Conservation (phyloP, 2,888 invertebrate species). For the Netelia virgata region DNA sequence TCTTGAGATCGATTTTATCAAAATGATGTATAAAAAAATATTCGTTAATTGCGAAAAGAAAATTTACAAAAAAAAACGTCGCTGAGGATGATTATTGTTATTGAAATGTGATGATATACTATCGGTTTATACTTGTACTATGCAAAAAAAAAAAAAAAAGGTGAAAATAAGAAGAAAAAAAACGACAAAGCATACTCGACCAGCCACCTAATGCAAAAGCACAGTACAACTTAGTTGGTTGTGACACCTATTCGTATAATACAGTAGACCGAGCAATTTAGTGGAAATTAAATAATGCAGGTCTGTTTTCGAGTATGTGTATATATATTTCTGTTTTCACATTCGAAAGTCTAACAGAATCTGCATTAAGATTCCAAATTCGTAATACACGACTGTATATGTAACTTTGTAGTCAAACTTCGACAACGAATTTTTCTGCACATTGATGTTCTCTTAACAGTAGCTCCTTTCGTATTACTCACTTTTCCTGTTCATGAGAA, state of each 20-base stretch:
- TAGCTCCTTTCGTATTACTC: neutral
- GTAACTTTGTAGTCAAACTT: neutral
- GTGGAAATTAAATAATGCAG: neutral
- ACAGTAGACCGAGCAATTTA: neutral
- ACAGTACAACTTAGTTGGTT: conserved; percentile 67
- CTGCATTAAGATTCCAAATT: neutral
- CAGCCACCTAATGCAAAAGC: conserved; percentile 73
- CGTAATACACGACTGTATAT: neutral
- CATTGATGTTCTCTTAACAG: neutral
- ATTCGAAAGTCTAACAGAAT: neutral
- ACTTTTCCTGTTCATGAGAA: neutral
- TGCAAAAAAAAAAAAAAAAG: neutral
- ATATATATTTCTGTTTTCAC: conserved; percentile 30
- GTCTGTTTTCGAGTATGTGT: conserved; percentile 2
- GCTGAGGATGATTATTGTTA: neutral
- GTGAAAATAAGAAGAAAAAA: neutral
- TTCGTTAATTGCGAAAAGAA: neutral
- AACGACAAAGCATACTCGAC: conserved; percentile 43
- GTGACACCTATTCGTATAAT: neutral
- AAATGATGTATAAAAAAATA: neutral
- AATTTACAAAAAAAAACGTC: neutral
- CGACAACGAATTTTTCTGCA: neutral
- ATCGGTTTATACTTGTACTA: conserved; percentile 1
- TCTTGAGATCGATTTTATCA: neutral
- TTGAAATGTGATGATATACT: conserved; percentile 9